Conservation (phyloP, 92 coral and sea anemone species). For the Porites lobata region DNA sequence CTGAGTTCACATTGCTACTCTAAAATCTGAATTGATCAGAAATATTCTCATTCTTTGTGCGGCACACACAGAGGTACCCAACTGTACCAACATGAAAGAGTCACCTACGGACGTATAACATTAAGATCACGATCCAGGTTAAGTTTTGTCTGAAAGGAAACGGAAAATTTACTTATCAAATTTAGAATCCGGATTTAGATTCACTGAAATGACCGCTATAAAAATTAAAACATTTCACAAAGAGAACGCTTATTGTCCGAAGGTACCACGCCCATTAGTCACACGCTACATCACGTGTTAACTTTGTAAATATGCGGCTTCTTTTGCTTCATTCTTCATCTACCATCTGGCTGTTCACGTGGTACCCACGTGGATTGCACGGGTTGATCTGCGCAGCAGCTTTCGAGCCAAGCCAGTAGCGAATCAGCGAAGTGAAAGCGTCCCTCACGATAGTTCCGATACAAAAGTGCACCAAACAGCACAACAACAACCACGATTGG, state of each 20-base stretch:
- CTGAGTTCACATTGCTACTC: no score
- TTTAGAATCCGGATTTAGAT: no score
- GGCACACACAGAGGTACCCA: no score
- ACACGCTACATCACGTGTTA: background rate
- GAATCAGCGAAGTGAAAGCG: constrained; percentile 39
- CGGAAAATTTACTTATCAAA: no score
- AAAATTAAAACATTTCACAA: no score
- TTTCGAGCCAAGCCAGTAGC: constrained; percentile 5
- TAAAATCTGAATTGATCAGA: no score
- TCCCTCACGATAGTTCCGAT: constrained; percentile 52
- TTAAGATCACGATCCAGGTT: no score
- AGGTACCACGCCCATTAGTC: background rate
- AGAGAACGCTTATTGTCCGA: background rate
- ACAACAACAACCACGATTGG: constrained; percentile 38
- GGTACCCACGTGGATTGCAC: constrained; percentile 43
- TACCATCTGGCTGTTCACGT: background rate
- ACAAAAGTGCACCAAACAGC: constrained; percentile 37
- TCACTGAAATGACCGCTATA: no score
- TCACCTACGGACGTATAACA: no score
- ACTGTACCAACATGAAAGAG: no score
- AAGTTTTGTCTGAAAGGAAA: no score
- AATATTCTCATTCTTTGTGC: no score
- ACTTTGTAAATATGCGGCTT: background rate
- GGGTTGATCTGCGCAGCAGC: constrained; percentile 36
- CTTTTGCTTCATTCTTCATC: background rate